Base-by-base conservation (phyloP, 2,888 invertebrate genomes). In the Teinopalpus imperialis region DNA sequence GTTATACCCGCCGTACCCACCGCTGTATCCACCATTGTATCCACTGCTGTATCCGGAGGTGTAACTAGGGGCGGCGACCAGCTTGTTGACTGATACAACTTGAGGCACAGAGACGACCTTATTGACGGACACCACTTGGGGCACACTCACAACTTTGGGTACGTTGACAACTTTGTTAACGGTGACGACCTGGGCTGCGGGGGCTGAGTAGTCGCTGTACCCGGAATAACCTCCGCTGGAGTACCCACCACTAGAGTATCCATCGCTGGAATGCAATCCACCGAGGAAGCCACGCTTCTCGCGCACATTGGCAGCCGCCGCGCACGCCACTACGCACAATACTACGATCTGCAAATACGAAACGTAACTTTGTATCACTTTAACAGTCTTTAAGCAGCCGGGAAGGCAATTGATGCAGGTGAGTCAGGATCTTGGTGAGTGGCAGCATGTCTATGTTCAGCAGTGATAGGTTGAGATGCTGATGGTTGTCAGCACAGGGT, bases 51-150 rank as follows among this genome's bases (percentile, higher is more conserved):
- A 14, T 30, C 68, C 4, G 57, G 51, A 56, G 46, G 47, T 54
- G 56, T 54, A 59, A 55, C 57, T 54, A 58, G 61, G 60, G 2
- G 69, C 75, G 36, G 70, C 61, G 50, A 81, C 66, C 47, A 64
- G 58, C 53, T 55, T 52, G 58, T 68, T 67, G 49, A 69, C 67
- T 52, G 69, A 52, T 42, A 66, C 61, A 51, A 74, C 69, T 54
- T 72, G 72, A 26, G 73, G 35, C 30, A 63, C 72, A 49, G 74
- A 69, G 52, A 81, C 66, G 13, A 71, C 59, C 55, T 69, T 76
- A 46, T 60, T 70, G 18, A 72, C 69, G 29, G 53, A 50, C 43
- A 70, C 57, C n/a, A 69, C 64, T 46, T 66, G 63, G 0, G 72
- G 72, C 24, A 70, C 69, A 32, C 54, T 52, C 42, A 72, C 56